Percentiles rank a stretch among this genome's conserved stretches.
Evolutionary conservation across 2,113 vertebrate genomes (phyloP).

Genomic region (Micromys minutus): DNA sequence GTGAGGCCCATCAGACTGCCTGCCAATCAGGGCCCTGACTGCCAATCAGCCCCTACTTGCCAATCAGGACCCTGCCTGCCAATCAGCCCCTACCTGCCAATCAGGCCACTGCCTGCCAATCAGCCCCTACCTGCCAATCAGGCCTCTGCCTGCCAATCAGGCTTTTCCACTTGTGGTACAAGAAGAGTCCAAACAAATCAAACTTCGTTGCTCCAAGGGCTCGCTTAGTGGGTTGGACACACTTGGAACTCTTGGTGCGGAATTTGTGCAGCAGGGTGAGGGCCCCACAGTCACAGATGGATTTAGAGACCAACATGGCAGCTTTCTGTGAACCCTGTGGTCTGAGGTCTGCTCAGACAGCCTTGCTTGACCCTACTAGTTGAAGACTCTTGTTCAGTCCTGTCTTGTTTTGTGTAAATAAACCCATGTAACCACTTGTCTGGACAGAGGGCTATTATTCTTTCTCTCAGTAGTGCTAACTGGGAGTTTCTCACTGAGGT

Average conservation of each 20-base stretch:
- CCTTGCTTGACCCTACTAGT: background rate
- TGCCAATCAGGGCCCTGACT: background rate
- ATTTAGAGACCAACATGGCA: background rate
- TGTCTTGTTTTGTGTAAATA: background rate
- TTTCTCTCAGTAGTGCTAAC: background rate
- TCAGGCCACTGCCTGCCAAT: background rate
- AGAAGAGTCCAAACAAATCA: background rate
- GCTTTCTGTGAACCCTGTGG: background rate
- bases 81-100: background rate
- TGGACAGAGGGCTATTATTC: background rate
- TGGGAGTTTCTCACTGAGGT: background rate
- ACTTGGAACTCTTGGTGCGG: background rate
- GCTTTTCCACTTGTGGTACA: background rate
- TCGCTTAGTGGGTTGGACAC: background rate
- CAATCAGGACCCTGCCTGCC: background rate
- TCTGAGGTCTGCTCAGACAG: background rate
- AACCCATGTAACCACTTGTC: background rate
- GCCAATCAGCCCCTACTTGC: background rate
- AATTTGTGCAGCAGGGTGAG: background rate
- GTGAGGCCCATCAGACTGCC: conserved; percentile 7
- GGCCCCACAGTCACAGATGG: background rate
- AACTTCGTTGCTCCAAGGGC: background rate
- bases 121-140: background rate
- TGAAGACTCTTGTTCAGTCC: background rate
- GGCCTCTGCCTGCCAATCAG: background rate